Conservation (phyloP, 1,140 invertebrate genomes). For the Drosophila sulfurigaster region DNA sequence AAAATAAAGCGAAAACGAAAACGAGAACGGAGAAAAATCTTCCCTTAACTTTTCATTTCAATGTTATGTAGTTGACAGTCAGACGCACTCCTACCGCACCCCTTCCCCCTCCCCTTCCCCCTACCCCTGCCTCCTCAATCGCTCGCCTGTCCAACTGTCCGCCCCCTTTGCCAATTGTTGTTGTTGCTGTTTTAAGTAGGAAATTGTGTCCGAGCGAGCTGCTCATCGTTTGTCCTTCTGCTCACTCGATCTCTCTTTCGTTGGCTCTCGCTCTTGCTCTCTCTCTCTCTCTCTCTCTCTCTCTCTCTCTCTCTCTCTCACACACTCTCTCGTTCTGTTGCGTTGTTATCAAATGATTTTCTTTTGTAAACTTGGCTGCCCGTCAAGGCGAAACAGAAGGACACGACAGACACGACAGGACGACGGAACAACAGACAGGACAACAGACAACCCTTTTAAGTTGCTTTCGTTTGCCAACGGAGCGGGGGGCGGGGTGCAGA, state of each 20-base stretch:
- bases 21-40: slow-evolving; percentile 50
- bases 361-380: slow-evolving; percentile 64
- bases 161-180: slow-evolving; percentile 15
- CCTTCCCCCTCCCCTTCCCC: neutral
- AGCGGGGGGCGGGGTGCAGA: neutral
- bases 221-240: slow-evolving; percentile 7
- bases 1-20: slow-evolving; percentile 34
- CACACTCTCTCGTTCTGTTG: neutral
- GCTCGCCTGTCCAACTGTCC: slow-evolving; percentile 2
- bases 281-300: neutral
- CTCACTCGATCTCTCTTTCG: slow-evolving; percentile 7
- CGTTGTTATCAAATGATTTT: slow-evolving; percentile 73
- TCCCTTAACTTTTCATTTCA: slow-evolving; percentile 80
- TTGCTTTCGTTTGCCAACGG: neutral
- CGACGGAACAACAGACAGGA: neutral
- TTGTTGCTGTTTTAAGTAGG: slow-evolving; percentile 71
- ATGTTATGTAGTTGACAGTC: slow-evolving; percentile 78
- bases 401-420: slow-evolving; percentile 49
- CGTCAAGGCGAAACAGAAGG: slow-evolving; percentile 57
- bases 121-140: neutral
- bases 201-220: slow-evolving; percentile 74
- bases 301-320: neutral
- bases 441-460: slow-evolving; percentile 47
- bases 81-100: slow-evolving; percentile 36
- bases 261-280: neutral